These are phyloP conservation scores for Cyanoderma ruficeps DNA, from an alignment of 2,113 vertebrate genomes.

Conservation along the genomic window DNA sequence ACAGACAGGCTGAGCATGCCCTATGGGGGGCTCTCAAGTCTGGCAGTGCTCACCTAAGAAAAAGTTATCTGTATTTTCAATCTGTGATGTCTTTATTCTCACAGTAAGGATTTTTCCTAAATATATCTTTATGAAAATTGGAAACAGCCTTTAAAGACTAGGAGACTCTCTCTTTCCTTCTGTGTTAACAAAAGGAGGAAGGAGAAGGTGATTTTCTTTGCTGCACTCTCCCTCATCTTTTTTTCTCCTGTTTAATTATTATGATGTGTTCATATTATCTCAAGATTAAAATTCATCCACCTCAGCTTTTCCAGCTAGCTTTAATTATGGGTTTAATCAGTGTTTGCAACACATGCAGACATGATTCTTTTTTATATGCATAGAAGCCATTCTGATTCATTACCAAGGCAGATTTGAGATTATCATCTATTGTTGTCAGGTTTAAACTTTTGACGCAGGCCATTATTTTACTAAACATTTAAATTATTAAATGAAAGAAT, in stretches of 20 bases:
- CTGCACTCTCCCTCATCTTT: background rate
- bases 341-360: background rate
- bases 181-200: background rate
- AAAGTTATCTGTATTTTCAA: background rate
- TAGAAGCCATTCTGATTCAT: background rate
- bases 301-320: background rate
- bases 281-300: background rate
- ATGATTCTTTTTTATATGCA: conserved; percentile 25
- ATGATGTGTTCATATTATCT: background rate
- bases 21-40: background rate
- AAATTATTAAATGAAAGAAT: background rate
- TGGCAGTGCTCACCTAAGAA: background rate
- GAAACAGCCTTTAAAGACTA: background rate
- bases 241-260: background rate
- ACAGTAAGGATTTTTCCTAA: background rate
- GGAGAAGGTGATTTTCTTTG: background rate
- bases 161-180: background rate
- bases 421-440: background rate
- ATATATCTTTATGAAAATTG: background rate
- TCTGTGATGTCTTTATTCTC: background rate
- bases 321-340: conserved; percentile 33
- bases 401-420: background rate
- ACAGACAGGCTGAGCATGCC: background rate
- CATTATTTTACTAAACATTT: background rate
- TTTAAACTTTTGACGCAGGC: background rate